Base-by-base conservation (phyloP, 2,113 vertebrate species). In the Oryzias javanicus region DNA sequence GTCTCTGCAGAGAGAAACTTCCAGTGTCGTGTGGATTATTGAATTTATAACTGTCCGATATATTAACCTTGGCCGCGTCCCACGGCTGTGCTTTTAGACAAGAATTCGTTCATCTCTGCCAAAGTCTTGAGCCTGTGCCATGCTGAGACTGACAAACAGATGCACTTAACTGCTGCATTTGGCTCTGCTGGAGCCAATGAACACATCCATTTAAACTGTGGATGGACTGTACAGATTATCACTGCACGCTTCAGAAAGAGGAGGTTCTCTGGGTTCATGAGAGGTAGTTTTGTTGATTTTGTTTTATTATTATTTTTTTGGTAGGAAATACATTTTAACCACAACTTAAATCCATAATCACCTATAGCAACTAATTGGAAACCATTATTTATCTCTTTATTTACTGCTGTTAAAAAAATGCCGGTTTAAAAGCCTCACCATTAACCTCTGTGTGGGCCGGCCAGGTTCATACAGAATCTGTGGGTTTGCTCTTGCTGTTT, bases 101-200 rank as follows among this genome's bases (percentile, higher is more conserved):
- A 58, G 42, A 46, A 76, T 55, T 61, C 56, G 77, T 80, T 82
- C 54, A 74, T 84, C 70, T 69, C 55, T 60, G 60, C 47, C 57
- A 69, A 53, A 67, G 44, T 55, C 44, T 72, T 60, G 60, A 76
- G 72, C 68, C 55, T 46, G 48, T 13, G 67, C 60, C 60, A 47
- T 49, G 48, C 60, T 40, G 49, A 67, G 59, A 53, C 57, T 52
- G 42, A 67, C 53, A 68, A 72, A 78, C 50, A 68, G 55, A 56
- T 64, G 20, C 24, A 48, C 46, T 72, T 61, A 45, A 57, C 69
- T 59, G 63, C 60, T 35, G 65, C 66, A 63, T 49, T 54, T 6
- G 1, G 19, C 35, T 58, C 59, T 24, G n/a, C 4, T 40, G 49
- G 40, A 76, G 60, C 78, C 72, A 70, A 50, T 29, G 40, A 65